Evolutionary conservation across 2,797 vertebrate genomes (phyloP), one percentile per base, ranked within the genome.

Genomic region (Parauchenoglanis punctatus): DNA sequence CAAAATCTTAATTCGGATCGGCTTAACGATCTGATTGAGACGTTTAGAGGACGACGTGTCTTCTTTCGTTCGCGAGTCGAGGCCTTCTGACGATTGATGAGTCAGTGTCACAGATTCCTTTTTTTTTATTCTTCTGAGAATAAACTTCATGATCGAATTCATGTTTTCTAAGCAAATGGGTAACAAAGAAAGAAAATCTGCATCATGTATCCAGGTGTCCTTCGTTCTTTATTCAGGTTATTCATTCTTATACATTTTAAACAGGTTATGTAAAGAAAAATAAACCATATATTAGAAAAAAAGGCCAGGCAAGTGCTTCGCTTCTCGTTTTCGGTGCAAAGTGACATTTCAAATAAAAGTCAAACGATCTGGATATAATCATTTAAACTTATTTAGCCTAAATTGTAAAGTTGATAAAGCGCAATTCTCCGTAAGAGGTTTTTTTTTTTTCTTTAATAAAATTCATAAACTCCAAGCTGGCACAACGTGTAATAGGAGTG

Each of bases 181-280:
- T 87, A 92, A 93, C 84, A 59, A 85, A 87, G 72, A 72, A 44
- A 28, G 70, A 88, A 90, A 94, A 95, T 92, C 87, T 90, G 8
- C 90, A 84, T 89, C 92, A 83, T 72, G 84, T 54, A 76, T 91
- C 88, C 89, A 85, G 25, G 25, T 15, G 1, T 67, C 6, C 28
- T 67, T 67, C 23, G 4, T 12, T 3, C 11, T 49, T 49, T 49
- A 49, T 75, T 40, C 40, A 40, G 40, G 40, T 40, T 40, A 40
- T 40, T 40, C 44, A 6, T 75, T 75, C 23, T 25, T 7, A 40
- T 11, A 35, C 7, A 3, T 1, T 58, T 58, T 11, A 35, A 35
- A 35, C 7, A 0, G 40, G 35, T 23, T 44, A 15, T 4, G 23
- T n/a, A 73, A 49, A 54, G 15, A 78, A 1, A 56, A 58, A 78